Evolutionary conservation across 2,888 invertebrate genomes (phyloP).

Genomic region (Meteorus colon): DNA sequence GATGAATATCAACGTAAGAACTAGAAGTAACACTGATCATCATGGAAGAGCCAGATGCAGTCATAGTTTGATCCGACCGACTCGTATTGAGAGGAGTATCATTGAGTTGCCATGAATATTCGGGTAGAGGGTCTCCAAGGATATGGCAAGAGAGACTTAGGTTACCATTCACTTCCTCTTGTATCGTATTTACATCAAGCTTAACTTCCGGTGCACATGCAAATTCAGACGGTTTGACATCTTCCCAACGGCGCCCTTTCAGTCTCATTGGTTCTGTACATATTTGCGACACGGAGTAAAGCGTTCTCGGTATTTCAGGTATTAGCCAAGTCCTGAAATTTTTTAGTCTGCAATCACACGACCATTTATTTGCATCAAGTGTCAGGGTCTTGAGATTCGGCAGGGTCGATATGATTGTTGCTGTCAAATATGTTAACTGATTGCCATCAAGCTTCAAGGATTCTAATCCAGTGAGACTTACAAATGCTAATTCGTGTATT

Average conservation of each 20-base stretch:
- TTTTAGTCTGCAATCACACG: slow-evolving; percentile 89
- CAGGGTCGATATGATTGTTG: slow-evolving; percentile 81
- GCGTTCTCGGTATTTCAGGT: slow-evolving; percentile 77
- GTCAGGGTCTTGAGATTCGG: slow-evolving; percentile 86
- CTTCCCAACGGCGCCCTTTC: slow-evolving; percentile 84
- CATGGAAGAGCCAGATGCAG: slow-evolving; percentile 47
- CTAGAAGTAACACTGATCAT: slow-evolving; percentile 55
- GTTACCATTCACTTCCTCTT: slow-evolving; percentile 88
- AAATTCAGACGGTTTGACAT: slow-evolving; percentile 83
- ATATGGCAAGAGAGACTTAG: slow-evolving; percentile 88
- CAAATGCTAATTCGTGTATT: slow-evolving; percentile 85
- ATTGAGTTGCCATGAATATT: slow-evolving; percentile 88
- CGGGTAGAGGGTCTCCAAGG: slow-evolving; percentile 88
- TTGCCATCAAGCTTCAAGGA: slow-evolving; percentile 89
- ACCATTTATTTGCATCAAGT: slow-evolving; percentile 91
- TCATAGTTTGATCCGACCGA: slow-evolving; percentile 56
- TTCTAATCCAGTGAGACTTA: slow-evolving; percentile 82
- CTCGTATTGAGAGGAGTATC: slow-evolving; percentile 77
- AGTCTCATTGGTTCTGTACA: slow-evolving; percentile 84
- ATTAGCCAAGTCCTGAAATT: slow-evolving; percentile 90
- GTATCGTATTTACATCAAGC: slow-evolving; percentile 73
- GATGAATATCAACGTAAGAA: slow-evolving; percentile 61
- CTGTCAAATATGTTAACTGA: slow-evolving; percentile 81
- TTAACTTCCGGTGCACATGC: slow-evolving; percentile 86
- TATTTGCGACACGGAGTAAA: slow-evolving; percentile 83